A percentile compares a stretch with the other conserved stretches of the same genome.
Evolutionary conservation across 1,140 invertebrate species (phyloP).

Genomic region (Pseudomyrmex cubaensis): DNA sequence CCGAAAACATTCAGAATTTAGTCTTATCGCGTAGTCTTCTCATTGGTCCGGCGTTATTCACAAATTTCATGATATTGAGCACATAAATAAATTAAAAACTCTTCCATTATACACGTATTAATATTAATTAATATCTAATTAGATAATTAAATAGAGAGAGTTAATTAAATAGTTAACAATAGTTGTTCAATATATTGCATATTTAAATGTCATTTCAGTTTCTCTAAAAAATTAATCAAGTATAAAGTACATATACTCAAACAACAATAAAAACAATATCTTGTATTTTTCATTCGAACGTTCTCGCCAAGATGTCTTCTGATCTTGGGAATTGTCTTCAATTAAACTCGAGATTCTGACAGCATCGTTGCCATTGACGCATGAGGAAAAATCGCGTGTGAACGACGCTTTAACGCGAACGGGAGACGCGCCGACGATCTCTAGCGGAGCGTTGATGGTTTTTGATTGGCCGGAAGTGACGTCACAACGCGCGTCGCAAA

Average conservation of each 20-base stretch:
- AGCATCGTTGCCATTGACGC: neutral
- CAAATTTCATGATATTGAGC: neutral
- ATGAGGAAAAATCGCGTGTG: conserved; percentile 52
- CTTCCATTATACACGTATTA: no score
- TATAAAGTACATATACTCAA: no score
- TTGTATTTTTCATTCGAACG: neutral
- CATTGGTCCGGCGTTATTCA: neutral
- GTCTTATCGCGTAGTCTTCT: neutral
- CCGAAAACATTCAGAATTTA: neutral
- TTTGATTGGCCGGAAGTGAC: conserved; percentile 85
- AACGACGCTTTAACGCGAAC: conserved; percentile 59
- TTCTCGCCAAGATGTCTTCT: neutral
- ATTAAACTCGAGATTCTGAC: conserved; percentile 55
- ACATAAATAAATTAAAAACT: neutral
- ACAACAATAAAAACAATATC: neutral
- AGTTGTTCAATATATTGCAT: no score
- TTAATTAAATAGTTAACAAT: no score
- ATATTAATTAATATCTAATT: no score
- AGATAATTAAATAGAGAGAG: no score
- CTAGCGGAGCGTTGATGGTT: conserved; percentile 80
- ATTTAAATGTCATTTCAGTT: no score
- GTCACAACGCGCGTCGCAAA: conserved; percentile 78
- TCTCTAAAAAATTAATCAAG: no score
- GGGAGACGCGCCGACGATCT: conserved; percentile 43
- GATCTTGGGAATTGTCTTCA: conserved; percentile 43